Evolutionary conservation across 2,797 vertebrate species (phyloP).

Genomic region (Poecilia velifera): DNA sequence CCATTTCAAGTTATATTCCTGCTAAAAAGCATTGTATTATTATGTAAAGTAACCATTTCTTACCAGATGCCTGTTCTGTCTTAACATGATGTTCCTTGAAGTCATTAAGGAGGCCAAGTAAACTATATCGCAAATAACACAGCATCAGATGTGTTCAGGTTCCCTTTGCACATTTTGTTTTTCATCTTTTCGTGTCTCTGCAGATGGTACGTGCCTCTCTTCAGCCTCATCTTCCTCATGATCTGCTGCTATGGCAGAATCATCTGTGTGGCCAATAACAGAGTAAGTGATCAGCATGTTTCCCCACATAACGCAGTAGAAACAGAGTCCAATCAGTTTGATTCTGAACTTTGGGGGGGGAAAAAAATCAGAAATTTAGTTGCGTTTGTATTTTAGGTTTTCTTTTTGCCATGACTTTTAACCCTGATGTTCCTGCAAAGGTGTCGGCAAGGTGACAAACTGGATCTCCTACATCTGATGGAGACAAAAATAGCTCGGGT

Average conservation of each 20-base stretch:
- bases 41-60: background rate
- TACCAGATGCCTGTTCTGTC: background rate
- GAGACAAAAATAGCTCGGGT: constrained; percentile 9
- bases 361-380: background rate
- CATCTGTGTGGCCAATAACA: constrained; percentile 84
- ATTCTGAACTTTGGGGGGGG: constrained; percentile 22
- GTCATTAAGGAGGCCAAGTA: constrained; percentile 3
- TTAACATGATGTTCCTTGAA: background rate
- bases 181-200: constrained; percentile 29
- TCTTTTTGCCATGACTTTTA: background rate
- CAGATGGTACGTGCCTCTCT: constrained; percentile 85
- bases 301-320: constrained; percentile 14
- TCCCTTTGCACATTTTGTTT: constrained; percentile 12
- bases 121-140: constrained; percentile 1
- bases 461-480: constrained; percentile 4
- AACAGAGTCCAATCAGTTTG: constrained; percentile 33
- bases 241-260: constrained; percentile 85
- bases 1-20: constrained; percentile 14
- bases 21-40: constrained; percentile 19
- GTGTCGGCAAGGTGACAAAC: background rate
- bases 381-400: background rate
- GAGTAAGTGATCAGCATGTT: constrained; percentile 71
- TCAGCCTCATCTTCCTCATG: constrained; percentile 87
- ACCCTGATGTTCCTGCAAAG: background rate
- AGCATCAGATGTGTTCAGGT: constrained; percentile 16